Base-by-base conservation (phyloP, 2,797 vertebrate species). In the Nannoperca obscura region DNA sequence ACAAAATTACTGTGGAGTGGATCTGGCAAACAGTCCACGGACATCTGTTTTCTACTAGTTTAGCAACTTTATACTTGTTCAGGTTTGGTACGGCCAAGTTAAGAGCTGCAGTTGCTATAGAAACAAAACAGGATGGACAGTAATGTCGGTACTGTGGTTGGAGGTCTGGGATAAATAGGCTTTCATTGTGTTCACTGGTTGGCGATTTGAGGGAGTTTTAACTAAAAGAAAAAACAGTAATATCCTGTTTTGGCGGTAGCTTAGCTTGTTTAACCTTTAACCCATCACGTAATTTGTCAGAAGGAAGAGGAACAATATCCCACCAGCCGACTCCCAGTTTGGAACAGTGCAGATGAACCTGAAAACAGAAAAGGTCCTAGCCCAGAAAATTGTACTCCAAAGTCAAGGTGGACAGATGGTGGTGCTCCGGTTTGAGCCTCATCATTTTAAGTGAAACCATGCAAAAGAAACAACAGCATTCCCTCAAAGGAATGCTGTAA, bases 331-430 rank as follows among this genome's bases (percentile, higher is more conserved):
- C 78, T 91, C 88, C 84, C 87, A 89, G 86, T 92, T 78, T 78
- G 88, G 88, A 85, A 91, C 84, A 86, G 63, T 64, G 81, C 65
- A 78, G 86, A 88, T 90, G 89, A 94, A 94, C 90, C 88, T 91
- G 88, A 92, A 90, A 89, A 81, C 53, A 76, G 34, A 83, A 57
- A 88, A 67, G 81, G 85, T 74, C 81, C 75, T 85, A 66, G 83
- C 88, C 85, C 74, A 90, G 83, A 86, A 91, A 91, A 86, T 19
- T 82, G 68, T 52, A 55, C 76, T 87, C 76, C 77, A 88, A 90
- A 93, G 94, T 93, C 86, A 91, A 89, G 86, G 87, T 91, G 91
- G 93, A 93, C 94, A 95, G 92, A 94, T 93, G 93, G 92, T 55
- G 79, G 76, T 71, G 87, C 75, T 82, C 74, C 49, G 27, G 76